These are phyloP conservation scores for Phengaris alcon DNA, from an alignment of 2,888 invertebrate species.

Conservation along the genomic window DNA sequence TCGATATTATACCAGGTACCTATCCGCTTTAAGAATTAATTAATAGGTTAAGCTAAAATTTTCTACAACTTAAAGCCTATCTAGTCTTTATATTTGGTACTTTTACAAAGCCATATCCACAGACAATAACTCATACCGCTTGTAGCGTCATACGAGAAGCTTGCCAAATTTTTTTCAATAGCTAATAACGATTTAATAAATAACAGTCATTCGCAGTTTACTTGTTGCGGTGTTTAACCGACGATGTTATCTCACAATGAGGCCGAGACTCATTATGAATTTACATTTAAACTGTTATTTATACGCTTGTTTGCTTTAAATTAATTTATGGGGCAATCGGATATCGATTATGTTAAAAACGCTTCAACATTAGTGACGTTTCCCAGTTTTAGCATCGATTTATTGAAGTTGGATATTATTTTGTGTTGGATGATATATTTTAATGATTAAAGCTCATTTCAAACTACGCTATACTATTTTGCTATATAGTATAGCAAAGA, in stretches of 20 bases:
- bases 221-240: constrained; percentile 75
- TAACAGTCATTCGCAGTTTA: constrained; percentile 53
- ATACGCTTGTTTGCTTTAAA: constrained; percentile 56
- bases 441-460: too few relatives aligned
- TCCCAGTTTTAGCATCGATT: not conserved
- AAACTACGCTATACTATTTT: too few relatives aligned
- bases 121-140: not conserved
- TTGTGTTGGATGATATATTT: too few relatives aligned
- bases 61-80: too few relatives aligned
- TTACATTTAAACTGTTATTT: constrained; percentile 62
- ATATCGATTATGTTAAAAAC: constrained; percentile 31
- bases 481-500: too few relatives aligned
- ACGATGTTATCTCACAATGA: constrained; percentile 70
- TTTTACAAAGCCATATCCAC: not conserved
- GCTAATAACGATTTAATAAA: constrained; percentile 31
- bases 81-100: not conserved
- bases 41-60: too few relatives aligned
- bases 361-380: not conserved
- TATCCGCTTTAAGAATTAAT: too few relatives aligned
- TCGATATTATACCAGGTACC: too few relatives aligned
- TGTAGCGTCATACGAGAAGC: not conserved
- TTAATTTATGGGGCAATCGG: constrained; percentile 51
- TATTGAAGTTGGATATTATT: not conserved
- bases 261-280: constrained; percentile 62
- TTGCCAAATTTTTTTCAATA: constrained; percentile 7